phyloP scores from a whole-genome alignment of 1,140 invertebrate genomes.

The Lordiphosa stackelbergi region DNA sequence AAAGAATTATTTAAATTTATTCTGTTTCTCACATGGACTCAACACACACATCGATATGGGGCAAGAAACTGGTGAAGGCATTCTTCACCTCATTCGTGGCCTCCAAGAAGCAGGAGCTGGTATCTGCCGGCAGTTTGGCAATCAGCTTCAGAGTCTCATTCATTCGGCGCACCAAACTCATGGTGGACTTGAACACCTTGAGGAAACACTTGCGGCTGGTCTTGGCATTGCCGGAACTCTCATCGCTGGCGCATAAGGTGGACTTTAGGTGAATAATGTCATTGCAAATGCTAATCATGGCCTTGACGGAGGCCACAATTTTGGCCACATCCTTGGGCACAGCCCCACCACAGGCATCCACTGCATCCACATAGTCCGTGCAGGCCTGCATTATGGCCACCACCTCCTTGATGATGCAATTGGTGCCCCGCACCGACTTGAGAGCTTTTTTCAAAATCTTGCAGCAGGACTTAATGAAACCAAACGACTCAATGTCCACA shows the following conservation, averaged over 20 bases:
- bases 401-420: conserved; percentile 45
- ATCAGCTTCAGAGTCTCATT: conserved; percentile 28
- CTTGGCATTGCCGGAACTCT: not conserved
- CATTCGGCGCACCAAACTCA: conserved; percentile 18
- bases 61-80: conserved; percentile 34
- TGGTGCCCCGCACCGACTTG: conserved; percentile 40
- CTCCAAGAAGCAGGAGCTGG: conserved; percentile 25
- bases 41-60: conserved; percentile 29
- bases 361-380: conserved; percentile 30
- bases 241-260: conserved; percentile 19
- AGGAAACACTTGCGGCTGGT: conserved; percentile 8
- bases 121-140: conserved; percentile 24
- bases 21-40: conserved; percentile 11
- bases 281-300: conserved; percentile 28
- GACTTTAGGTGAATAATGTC: conserved; percentile 27
- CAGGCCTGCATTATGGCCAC: conserved; percentile 14
- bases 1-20: conserved; percentile 25
- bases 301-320: conserved; percentile 28
- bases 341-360: conserved; percentile 27
- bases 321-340: conserved; percentile 39
- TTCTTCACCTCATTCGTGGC: conserved; percentile 27
- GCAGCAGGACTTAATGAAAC: conserved; percentile 19
- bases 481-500: conserved; percentile 27
- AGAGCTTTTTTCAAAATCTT: conserved; percentile 10
- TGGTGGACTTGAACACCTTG: conserved; percentile 8